Conservation (phyloP, 53 echinoderm and acorn worm species). For the Zoroaster sp. region DNA sequence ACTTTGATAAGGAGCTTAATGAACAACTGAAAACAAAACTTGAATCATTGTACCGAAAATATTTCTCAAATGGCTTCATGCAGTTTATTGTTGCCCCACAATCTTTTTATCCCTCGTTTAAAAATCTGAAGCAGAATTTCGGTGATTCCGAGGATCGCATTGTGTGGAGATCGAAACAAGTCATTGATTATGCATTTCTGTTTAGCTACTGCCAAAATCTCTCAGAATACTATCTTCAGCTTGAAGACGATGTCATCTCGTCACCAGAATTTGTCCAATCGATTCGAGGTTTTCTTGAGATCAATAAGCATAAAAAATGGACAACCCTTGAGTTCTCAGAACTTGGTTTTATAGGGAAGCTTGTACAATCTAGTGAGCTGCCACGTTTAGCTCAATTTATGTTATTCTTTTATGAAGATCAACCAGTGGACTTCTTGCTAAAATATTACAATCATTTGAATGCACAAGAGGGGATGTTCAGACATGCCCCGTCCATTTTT, state of each 20-base stretch:
- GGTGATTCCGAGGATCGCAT: slow-evolving; percentile 79
- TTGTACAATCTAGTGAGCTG: slow-evolving; percentile 72
- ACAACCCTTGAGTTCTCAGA: slow-evolving; percentile 81
- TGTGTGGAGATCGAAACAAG: slow-evolving; percentile 87
- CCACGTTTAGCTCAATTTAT: slow-evolving; percentile 77
- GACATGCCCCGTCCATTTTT: slow-evolving; percentile 83
- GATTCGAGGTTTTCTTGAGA: slow-evolving; percentile 74
- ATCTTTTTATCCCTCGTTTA: slow-evolving; percentile 74
- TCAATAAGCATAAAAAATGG: slow-evolving; percentile 65
- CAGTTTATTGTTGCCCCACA: slow-evolving; percentile 78
- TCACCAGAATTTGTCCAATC: slow-evolving; percentile 74
- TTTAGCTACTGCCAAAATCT: slow-evolving; percentile 78
- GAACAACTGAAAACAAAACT: slow-evolving; percentile 46
- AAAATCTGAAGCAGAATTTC: slow-evolving; percentile 78
- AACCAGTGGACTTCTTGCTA: slow-evolving; percentile 86
- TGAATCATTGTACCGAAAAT: slow-evolving; percentile 51
- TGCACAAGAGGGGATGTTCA: slow-evolving; percentile 75
- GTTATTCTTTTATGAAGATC: slow-evolving; percentile 88
- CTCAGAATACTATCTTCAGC: slow-evolving; percentile 85
- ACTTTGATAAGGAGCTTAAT: slow-evolving; percentile 67
- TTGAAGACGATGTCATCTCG: slow-evolving; percentile 91
- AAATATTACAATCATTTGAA: slow-evolving; percentile 74
- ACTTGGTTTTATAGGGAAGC: slow-evolving; percentile 91
- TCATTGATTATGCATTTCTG: slow-evolving; percentile 85
- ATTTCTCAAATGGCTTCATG: slow-evolving; percentile 79